Conservation (phyloP, 2,797 vertebrate genomes). For the Artibeus lituratus region DNA sequence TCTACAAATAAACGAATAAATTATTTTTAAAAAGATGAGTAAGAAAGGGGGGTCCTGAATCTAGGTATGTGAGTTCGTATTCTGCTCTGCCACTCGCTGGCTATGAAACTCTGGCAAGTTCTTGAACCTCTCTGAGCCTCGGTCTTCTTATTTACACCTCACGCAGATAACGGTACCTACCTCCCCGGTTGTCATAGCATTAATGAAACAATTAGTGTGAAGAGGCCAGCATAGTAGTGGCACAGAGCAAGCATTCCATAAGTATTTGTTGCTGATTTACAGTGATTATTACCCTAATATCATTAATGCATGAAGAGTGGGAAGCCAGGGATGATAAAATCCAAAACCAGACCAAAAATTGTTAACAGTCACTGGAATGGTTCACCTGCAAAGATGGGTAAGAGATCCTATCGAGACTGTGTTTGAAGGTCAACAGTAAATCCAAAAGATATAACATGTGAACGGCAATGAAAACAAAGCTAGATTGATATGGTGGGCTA, state of each 20-base stretch:
- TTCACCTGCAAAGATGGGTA: background rate
- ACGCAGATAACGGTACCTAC: background rate
- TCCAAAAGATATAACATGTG: background rate
- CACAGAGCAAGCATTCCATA: background rate
- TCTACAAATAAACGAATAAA: too few species aligned
- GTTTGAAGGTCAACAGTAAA: background rate
- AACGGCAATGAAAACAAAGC: background rate
- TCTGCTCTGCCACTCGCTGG: background rate
- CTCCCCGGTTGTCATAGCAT: background rate
- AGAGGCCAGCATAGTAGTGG: background rate
- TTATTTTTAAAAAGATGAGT: background rate
- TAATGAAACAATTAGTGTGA: background rate
- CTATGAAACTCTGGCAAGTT: background rate
- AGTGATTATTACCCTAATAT: background rate
- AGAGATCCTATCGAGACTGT: background rate
- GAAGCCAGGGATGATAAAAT: background rate
- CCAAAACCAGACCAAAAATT: background rate
- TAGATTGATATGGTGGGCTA: too few species aligned
- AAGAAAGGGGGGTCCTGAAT: background rate
- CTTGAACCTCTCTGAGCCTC: background rate
- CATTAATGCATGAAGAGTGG: background rate
- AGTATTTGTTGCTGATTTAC: background rate
- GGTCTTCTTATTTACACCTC: background rate
- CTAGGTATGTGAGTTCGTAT: background rate
- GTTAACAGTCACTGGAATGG: background rate